These are phyloP conservation scores for Copidosoma aretas DNA, from an alignment of 2,888 invertebrate genomes.

Conservation along the genomic window DNA sequence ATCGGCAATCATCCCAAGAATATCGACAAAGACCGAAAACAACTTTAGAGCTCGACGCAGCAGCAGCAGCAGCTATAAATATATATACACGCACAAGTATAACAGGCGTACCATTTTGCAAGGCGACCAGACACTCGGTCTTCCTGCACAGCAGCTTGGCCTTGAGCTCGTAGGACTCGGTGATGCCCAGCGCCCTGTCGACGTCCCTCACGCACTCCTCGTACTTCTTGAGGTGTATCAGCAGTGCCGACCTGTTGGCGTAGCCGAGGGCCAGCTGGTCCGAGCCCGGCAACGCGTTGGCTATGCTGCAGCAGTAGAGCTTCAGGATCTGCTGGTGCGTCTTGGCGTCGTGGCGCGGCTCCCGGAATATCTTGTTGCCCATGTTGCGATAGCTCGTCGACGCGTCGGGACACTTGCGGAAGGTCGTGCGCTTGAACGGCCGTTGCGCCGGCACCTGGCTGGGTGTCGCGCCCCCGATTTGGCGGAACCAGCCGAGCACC, in stretches of 20 bases:
- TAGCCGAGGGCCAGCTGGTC: slow-evolving; percentile 71
- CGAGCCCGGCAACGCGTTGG: slow-evolving; percentile 67
- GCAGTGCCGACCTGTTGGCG: slow-evolving; percentile 78
- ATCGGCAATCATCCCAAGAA: too few relatives aligned
- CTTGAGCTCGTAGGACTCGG: neutral
- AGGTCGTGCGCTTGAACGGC: too few relatives aligned
- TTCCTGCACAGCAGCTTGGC: slow-evolving; percentile 2
- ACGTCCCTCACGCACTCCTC: slow-evolving; percentile 57
- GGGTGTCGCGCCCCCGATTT: too few relatives aligned
- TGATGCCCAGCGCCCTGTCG: neutral
- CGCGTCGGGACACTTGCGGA: too few relatives aligned
- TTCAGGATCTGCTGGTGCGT: neutral
- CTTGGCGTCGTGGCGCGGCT: neutral
- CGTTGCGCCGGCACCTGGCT: too few relatives aligned
- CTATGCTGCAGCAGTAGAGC: slow-evolving; percentile 55
- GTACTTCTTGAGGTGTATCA: slow-evolving; percentile 70
- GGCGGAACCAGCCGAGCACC: too few relatives aligned
- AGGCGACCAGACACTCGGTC: neutral
- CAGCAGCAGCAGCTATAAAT: too few relatives aligned
- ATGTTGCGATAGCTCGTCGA: neutral
- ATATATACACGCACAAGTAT: too few relatives aligned
- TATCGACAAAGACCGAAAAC: too few relatives aligned
- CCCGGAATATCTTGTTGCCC: neutral
- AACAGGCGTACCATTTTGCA: neutral
- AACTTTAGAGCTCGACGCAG: too few relatives aligned